Conservation (phyloP, 2,888 invertebrate species). For the Plebejus argus region DNA sequence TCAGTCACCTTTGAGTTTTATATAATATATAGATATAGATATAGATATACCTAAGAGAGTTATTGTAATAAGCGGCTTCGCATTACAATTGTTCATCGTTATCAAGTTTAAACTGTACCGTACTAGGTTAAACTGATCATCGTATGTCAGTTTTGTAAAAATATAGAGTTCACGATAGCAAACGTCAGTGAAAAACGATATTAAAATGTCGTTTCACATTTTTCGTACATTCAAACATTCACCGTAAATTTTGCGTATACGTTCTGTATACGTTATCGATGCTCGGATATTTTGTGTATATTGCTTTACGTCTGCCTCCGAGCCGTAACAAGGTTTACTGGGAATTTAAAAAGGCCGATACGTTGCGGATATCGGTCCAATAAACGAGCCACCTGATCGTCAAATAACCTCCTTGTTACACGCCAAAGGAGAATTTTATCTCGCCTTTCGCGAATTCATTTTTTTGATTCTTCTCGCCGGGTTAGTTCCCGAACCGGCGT, state of each 20-base stretch:
- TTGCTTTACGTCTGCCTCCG: not conserved
- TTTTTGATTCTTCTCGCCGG: no score
- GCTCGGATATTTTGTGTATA: conserved; percentile 12
- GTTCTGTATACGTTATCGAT: not conserved
- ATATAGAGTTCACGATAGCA: not conserved
- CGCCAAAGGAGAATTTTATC: conserved; percentile 8
- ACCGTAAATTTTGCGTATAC: not conserved
- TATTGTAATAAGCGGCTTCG: not conserved
- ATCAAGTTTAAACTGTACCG: no score
- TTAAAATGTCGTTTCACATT: not conserved
- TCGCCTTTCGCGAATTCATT: conserved; percentile 22
- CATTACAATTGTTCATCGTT: not conserved
- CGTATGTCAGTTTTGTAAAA: not conserved
- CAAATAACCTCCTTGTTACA: conserved; percentile 14
- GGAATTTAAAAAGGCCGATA: conserved; percentile 23
- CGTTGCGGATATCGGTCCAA: conserved; percentile 14
- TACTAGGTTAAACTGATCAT: not conserved
- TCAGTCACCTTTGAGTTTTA: no score
- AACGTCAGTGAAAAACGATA: conserved; percentile 9
- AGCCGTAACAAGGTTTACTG: conserved; percentile 3
- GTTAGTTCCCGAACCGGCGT: no score
- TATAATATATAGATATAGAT: no score
- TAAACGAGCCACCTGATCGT: conserved; percentile 27
- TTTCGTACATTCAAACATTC: conserved; percentile 1
- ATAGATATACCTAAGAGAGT: no score